phyloP scores from a whole-genome alignment of 2,888 invertebrate species.

The Lepidochrysops patricia region DNA sequence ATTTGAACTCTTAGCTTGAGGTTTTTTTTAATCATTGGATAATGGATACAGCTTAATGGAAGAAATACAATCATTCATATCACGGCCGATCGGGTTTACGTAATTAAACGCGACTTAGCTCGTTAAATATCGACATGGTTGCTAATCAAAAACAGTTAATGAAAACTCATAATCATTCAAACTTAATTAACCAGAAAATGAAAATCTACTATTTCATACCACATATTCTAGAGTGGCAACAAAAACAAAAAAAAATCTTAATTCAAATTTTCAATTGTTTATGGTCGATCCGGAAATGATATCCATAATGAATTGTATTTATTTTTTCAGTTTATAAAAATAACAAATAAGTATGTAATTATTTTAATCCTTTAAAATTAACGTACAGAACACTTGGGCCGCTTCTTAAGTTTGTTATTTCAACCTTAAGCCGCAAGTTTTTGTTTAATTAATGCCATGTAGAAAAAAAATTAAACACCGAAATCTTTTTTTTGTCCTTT shows the following conservation, averaged over 20 bases:
- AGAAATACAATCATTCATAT: conserved; percentile 43
- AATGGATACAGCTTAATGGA: too few species aligned
- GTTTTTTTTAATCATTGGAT: not conserved
- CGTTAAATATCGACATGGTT: conserved; percentile 61
- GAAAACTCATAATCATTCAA: conserved; percentile 63
- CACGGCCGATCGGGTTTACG: conserved; percentile 40
- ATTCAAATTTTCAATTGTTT: not conserved
- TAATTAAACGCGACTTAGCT: conserved; percentile 58
- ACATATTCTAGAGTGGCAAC: conserved; percentile 2
- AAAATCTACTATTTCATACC: conserved; percentile 35
- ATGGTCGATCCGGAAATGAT: not conserved
- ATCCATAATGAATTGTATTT: not conserved
- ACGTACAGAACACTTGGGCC: not conserved
- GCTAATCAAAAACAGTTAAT: conserved; percentile 70
- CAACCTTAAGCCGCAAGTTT: not conserved
- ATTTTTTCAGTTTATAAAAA: not conserved
- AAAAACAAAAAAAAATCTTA: not conserved
- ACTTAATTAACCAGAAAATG: conserved; percentile 70
- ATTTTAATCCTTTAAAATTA: not conserved
- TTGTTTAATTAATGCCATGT: not conserved
- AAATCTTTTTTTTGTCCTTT: not conserved
- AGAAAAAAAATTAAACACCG: not conserved
- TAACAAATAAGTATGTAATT: not conserved
- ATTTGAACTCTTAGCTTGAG: too few species aligned
- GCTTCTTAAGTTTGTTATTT: not conserved